A percentile compares a stretch with the other conserved stretches of the same genome.
These are phyloP conservation scores for Sebastes itinus DNA, from an alignment of 2,797 vertebrate genomes.

Conservation along the genomic window DNA sequence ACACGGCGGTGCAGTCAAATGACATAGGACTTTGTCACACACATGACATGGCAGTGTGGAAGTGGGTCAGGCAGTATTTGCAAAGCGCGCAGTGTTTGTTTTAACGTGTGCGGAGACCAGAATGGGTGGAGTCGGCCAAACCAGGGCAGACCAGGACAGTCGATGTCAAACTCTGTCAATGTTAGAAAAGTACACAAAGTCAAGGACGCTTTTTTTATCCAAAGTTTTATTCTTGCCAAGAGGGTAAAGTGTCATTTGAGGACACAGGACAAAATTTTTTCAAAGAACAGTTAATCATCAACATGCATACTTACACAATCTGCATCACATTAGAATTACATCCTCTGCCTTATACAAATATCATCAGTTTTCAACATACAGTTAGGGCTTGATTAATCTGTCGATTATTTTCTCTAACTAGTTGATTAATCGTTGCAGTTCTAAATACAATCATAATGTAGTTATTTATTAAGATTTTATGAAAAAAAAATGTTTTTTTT, in stretches of 20 bases:
- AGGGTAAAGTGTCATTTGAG: background rate
- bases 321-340: background rate
- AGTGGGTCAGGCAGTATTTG: constrained; percentile 63
- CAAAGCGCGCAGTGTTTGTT: constrained; percentile 46
- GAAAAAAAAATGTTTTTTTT: too few species aligned
- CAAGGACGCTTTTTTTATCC: background rate
- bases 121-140: constrained; percentile 42
- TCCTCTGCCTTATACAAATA: too few species aligned
- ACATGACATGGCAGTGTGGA: constrained; percentile 43
- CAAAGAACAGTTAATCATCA: background rate
- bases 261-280: background rate
- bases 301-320: background rate
- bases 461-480: too few species aligned
- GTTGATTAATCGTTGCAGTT: too few species aligned
- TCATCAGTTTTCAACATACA: background rate
- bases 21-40: constrained; percentile 54
- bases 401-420: background rate
- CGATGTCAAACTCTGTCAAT: constrained; percentile 20
- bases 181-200: constrained; percentile 13
- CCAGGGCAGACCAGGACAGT: constrained; percentile 13
- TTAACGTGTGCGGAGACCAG: constrained; percentile 37
- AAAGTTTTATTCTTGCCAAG: background rate
- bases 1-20: constrained; percentile 15
- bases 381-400: background rate
- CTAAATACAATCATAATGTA: too few species aligned